A percentile compares a stretch with the other conserved stretches of the same genome.
Evolutionary conservation across 2,888 invertebrate genomes (phyloP).

Genomic region (Parasteatoda lunata): DNA sequence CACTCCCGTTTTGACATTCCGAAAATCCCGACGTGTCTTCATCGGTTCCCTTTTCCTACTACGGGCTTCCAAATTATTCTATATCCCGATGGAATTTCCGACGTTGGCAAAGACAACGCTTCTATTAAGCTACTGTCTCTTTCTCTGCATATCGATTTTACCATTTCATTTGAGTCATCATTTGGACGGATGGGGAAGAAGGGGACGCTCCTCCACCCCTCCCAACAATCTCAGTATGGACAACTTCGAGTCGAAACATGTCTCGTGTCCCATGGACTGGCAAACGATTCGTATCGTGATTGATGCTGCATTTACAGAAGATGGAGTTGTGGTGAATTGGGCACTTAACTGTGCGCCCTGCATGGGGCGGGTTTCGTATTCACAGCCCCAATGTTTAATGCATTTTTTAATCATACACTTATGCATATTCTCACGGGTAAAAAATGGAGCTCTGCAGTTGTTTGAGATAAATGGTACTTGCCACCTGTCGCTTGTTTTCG

Average conservation of each 20-base stretch:
- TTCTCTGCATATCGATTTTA: conserved; percentile 54
- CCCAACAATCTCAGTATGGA: not conserved
- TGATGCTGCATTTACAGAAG: not conserved
- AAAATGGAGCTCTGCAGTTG: too few relatives aligned
- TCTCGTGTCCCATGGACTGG: not conserved
- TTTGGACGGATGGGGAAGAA: not conserved
- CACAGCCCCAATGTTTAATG: too few relatives aligned
- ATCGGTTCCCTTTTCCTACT: not conserved
- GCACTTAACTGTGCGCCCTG: not conserved
- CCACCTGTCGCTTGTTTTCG: too few relatives aligned
- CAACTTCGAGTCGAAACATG: not conserved
- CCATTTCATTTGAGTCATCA: conserved; percentile 56
- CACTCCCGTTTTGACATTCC: not conserved
- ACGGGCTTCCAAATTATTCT: not conserved
- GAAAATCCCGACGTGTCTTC: not conserved
- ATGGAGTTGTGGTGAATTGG: not conserved
- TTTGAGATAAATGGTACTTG: too few relatives aligned
- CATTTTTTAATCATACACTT: too few relatives aligned
- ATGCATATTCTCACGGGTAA: too few relatives aligned
- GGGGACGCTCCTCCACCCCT: not conserved
- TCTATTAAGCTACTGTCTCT: conserved; percentile 31
- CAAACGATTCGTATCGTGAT: not conserved
- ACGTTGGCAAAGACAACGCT: conserved; percentile 16
- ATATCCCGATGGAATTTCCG: not conserved
- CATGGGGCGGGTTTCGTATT: too few relatives aligned